Percentiles rank a stretch among this genome's conserved stretches.
Conservation (phyloP, 1,140 invertebrate species). For the Magallana ariakensis region DNA sequence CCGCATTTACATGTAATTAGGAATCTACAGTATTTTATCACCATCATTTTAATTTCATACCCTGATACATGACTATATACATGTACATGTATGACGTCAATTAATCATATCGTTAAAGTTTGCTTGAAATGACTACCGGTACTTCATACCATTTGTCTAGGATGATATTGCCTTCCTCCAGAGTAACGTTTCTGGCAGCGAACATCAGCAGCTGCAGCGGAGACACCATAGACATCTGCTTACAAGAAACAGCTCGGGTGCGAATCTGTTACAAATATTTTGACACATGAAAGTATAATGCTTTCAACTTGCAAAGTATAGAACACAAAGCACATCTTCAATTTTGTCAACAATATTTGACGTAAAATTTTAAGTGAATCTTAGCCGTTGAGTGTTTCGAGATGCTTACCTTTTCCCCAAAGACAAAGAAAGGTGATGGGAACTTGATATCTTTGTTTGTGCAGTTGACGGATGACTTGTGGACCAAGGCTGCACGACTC, state of each 20-base stretch:
- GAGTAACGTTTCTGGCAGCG: slow-evolving; percentile 80
- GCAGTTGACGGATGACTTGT: slow-evolving; percentile 98
- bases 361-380: too few relatives aligned
- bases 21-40: too few relatives aligned
- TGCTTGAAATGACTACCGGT: not conserved
- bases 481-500: slow-evolving; percentile 94
- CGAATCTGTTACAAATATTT: slow-evolving; percentile 84
- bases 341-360: too few relatives aligned
- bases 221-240: slow-evolving; percentile 98
- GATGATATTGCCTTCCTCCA: slow-evolving; percentile 63
- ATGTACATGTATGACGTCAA: too few relatives aligned
- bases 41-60: too few relatives aligned
- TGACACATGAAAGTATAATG: too few relatives aligned
- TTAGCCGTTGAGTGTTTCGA: not conserved
- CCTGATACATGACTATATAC: too few relatives aligned
- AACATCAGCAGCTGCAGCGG: slow-evolving; percentile 96
- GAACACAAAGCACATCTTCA: too few relatives aligned
- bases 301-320: too few relatives aligned
- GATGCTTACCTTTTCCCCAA: slow-evolving; percentile 92
- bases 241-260: slow-evolving; percentile 96
- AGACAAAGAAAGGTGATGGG: slow-evolving; percentile 97
- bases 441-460: slow-evolving; percentile 89
- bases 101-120: too few relatives aligned
- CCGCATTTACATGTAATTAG: too few relatives aligned
- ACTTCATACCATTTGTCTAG: slow-evolving; percentile 75